Percentiles rank a stretch among this genome's conserved stretches.
These are phyloP conservation scores for Archaeoteleia sp. DNA, from an alignment of 2,888 invertebrate genomes.

Conservation along the genomic window DNA sequence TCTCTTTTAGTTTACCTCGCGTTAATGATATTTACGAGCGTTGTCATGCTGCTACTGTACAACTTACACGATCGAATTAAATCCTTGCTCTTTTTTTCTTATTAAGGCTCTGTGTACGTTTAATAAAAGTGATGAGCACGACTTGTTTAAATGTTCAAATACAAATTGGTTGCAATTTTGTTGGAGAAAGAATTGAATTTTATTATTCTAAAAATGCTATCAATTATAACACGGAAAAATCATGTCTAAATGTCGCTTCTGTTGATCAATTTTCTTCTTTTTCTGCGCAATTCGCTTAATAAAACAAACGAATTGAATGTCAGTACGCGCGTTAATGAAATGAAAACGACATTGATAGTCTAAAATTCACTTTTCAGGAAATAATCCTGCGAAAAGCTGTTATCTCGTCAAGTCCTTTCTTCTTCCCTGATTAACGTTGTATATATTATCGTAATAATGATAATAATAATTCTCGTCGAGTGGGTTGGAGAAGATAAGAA, in stretches of 20 bases:
- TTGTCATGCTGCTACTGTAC: slow-evolving; percentile 44
- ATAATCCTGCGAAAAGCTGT: slow-evolving; percentile 17
- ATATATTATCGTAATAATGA: slow-evolving; percentile 29
- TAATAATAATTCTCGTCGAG: slow-evolving; percentile 36
- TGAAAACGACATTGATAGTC: slow-evolving; percentile 28
- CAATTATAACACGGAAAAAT: too few relatives aligned
- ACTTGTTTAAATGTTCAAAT: too few relatives aligned
- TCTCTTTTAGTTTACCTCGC: slow-evolving; percentile 59
- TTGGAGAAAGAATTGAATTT: too few relatives aligned
- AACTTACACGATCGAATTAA: slow-evolving; percentile 49
- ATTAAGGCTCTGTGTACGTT: too few relatives aligned
- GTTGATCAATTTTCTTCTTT: too few relatives aligned
- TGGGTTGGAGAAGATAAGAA: slow-evolving; percentile 33
- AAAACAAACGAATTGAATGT: slow-evolving; percentile 14
- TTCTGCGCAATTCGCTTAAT: too few relatives aligned
- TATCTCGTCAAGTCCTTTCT: slow-evolving; percentile 41
- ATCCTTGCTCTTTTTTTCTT: too few relatives aligned
- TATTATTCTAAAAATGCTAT: too few relatives aligned
- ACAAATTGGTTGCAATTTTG: too few relatives aligned
- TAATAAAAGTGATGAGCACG: too few relatives aligned
- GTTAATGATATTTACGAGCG: slow-evolving; percentile 62
- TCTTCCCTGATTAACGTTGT: slow-evolving; percentile 20
- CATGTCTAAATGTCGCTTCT: too few relatives aligned
- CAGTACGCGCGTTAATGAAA: slow-evolving; percentile 12
- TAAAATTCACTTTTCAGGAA: slow-evolving; percentile 40